phyloP scores from a whole-genome alignment of 1,140 invertebrate species.

The Euschistus heros region DNA sequence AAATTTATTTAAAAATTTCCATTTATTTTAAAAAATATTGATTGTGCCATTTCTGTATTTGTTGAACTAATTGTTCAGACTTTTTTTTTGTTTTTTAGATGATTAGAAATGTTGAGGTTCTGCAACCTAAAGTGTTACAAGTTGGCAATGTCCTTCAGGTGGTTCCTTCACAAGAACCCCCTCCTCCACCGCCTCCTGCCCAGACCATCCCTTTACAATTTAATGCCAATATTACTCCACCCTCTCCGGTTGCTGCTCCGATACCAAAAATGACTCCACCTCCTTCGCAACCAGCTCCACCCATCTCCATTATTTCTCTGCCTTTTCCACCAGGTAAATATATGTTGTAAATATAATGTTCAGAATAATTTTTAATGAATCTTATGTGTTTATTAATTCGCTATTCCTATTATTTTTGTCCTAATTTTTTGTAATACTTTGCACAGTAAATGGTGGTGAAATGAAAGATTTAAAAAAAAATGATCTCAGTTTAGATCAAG shows the following conservation, averaged over 20 bases:
- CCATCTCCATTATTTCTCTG: not conserved
- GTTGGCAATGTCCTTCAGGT: constrained; percentile 30
- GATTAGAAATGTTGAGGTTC: not conserved
- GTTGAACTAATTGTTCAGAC: no score
- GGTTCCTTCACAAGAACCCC: constrained; percentile 20
- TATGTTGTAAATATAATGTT: no score
- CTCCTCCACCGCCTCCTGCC: constrained; percentile 4
- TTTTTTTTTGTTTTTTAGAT: not conserved
- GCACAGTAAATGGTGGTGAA: no score
- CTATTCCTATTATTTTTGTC: no score
- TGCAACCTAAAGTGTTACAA: constrained; percentile 29
- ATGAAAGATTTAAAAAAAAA: no score
- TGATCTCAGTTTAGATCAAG: no score
- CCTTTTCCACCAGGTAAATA: constrained; percentile 8
- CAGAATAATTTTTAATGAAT: no score
- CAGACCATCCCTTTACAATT: not conserved
- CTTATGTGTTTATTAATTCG: no score
- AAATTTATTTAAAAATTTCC: no score
- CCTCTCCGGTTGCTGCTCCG: not conserved
- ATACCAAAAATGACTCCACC: not conserved
- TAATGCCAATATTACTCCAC: not conserved
- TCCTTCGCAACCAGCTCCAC: not conserved
- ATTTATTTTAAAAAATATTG: no score
- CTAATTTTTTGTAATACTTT: no score
- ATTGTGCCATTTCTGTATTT: no score